These are phyloP conservation scores for Tetramorium simillimum DNA, from an alignment of 1,140 invertebrate species.

Conservation along the genomic window DNA sequence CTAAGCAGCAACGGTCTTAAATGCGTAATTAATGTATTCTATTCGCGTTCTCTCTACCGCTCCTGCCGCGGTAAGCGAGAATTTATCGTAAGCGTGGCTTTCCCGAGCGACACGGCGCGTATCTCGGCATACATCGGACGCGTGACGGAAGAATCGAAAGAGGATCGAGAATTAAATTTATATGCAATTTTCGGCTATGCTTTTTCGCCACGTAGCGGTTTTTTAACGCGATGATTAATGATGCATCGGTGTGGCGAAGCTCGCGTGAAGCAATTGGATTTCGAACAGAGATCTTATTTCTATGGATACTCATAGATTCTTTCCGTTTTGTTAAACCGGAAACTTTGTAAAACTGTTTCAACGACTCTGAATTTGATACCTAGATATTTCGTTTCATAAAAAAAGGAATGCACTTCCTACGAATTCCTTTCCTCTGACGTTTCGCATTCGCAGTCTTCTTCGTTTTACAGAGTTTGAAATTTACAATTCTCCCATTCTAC, in stretches of 20 bases:
- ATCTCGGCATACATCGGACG: not conserved
- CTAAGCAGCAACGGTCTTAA: conserved; percentile 17
- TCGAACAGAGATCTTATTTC: conserved; percentile 23
- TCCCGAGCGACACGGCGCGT: not conserved
- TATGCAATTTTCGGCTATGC: not conserved
- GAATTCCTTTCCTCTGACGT: not conserved
- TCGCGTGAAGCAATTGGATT: not conserved
- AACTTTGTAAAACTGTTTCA: not conserved
- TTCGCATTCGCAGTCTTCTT: not conserved
- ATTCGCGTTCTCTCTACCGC: conserved; percentile 33
- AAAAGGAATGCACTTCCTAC: not conserved
- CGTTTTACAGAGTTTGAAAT: not conserved
- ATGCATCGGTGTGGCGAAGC: not conserved
- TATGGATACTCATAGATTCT: not conserved
- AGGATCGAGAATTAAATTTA: not conserved
- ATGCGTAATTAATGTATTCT: conserved; percentile 33
- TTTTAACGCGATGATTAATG: conserved; percentile 5
- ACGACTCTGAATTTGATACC: not conserved
- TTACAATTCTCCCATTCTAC: not conserved
- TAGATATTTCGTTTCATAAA: not conserved
- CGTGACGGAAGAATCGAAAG: not conserved
- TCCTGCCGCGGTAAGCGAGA: not conserved
- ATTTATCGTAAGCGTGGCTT: conserved; percentile 1
- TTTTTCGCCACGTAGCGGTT: not conserved
- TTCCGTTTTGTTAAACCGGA: not conserved